A percentile compares a stretch with the other conserved stretches of the same genome.
Evolutionary conservation across 2,797 vertebrate genomes (phyloP).

Genomic region (Oreochromis grahami): DNA sequence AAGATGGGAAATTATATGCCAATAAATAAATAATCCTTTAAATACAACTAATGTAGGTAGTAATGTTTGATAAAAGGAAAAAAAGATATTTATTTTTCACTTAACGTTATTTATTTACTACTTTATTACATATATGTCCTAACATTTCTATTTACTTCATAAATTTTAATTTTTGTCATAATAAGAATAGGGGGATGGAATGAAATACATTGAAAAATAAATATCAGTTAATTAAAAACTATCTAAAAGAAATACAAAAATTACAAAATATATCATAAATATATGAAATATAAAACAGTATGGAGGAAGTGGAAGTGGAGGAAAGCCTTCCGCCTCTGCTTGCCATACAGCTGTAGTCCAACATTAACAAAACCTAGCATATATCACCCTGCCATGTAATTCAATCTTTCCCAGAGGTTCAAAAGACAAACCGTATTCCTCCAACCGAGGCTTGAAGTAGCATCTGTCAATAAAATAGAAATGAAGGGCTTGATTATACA

Average conservation of each 20-base stretch:
- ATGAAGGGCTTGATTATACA: slow-evolving; percentile 75
- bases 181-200: neutral
- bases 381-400: slow-evolving; percentile 62
- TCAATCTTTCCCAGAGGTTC: slow-evolving; percentile 68
- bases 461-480: slow-evolving; percentile 80
- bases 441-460: slow-evolving; percentile 61
- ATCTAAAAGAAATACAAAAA: neutral
- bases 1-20: neutral
- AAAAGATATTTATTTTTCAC: neutral
- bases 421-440: slow-evolving; percentile 63
- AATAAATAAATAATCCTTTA: neutral
- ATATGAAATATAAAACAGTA: neutral
- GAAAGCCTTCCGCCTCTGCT: slow-evolving; percentile 27
- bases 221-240: fast-evolving
- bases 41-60: neutral
- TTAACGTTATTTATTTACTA: neutral
- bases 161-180: neutral
- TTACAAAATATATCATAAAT: neutral
- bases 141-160: neutral
- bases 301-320: neutral
- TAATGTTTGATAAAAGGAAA: neutral
- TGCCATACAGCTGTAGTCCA: slow-evolving; percentile 54
- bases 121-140: neutral
- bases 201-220: neutral
- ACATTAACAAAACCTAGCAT: slow-evolving; percentile 62